A percentile compares a stretch with the other conserved stretches of the same genome.
These are phyloP conservation scores for Recurvirostra avosetta DNA, from an alignment of 2,113 vertebrate genomes.

Conservation along the genomic window DNA sequence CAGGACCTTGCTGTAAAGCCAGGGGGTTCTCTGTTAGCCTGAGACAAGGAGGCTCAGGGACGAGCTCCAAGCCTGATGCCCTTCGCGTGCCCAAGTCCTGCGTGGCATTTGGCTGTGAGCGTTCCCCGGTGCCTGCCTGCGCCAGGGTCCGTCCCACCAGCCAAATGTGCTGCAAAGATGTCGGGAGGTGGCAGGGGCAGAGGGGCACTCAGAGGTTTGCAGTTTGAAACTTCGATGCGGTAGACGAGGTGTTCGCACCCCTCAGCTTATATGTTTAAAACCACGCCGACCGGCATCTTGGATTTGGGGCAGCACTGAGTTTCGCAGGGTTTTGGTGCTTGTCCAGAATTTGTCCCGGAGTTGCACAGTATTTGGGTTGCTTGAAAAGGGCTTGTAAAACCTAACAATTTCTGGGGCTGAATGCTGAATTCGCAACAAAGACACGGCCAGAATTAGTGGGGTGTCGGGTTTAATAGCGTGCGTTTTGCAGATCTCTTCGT, in stretches of 20 bases:
- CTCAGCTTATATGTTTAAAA: background rate
- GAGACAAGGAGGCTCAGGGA: background rate
- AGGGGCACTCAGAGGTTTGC: background rate
- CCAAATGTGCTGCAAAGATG: background rate
- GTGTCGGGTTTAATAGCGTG: background rate
- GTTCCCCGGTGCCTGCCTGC: background rate
- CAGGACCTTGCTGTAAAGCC: too few species aligned
- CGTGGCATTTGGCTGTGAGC: background rate
- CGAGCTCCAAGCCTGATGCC: fast-evolving
- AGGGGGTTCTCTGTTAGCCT: background rate
- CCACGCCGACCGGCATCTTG: background rate
- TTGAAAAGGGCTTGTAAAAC: conserved; percentile 26
- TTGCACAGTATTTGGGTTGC: background rate
- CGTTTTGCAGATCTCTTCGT: background rate
- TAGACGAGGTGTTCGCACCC: background rate
- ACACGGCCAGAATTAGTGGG: background rate
- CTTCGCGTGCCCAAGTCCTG: fast-evolving
- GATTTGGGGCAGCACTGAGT: background rate
- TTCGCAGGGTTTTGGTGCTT: background rate
- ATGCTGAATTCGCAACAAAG: conserved; percentile 14
- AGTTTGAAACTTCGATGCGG: background rate
- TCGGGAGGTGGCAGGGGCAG: background rate
- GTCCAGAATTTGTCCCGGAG: background rate
- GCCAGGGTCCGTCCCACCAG: background rate
- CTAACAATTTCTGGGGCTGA: background rate